Percentiles rank a stretch among this genome's conserved stretches.
Conservation (phyloP, 2,888 invertebrate species). For the Brachyptera putata region DNA sequence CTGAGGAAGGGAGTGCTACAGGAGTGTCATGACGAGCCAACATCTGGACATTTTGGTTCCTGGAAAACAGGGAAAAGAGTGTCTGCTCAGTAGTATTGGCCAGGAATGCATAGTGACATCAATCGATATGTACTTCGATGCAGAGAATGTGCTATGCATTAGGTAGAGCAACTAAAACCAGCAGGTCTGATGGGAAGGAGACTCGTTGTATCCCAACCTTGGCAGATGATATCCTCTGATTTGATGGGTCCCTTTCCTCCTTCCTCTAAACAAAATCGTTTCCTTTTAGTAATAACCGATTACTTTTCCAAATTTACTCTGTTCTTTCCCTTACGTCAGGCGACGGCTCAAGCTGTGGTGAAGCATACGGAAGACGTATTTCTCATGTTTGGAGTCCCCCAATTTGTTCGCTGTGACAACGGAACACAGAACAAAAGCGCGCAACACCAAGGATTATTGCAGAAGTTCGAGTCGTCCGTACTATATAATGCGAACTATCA, state of each 20-base stretch:
- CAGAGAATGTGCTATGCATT: background rate
- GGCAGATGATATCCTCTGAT: constrained; percentile 33
- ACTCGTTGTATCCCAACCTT: constrained; percentile 24
- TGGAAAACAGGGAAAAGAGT: constrained; percentile 34
- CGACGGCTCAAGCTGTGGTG: background rate
- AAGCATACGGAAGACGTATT: background rate
- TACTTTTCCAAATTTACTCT: background rate
- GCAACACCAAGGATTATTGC: background rate
- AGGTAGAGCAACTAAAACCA: background rate
- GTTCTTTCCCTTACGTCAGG: background rate
- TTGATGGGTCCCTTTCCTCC: constrained; percentile 34
- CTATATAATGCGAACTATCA: constrained; percentile 5
- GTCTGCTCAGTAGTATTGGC: constrained; percentile 35
- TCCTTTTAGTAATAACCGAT: no score
- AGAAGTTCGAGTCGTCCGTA: background rate
- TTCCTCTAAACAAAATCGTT: background rate
- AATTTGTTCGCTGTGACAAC: background rate
- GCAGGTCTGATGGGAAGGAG: constrained; percentile 28
- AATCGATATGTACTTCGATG: background rate
- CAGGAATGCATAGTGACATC: background rate
- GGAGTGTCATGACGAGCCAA: constrained; percentile 35
- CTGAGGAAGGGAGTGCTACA: constrained; percentile 22
- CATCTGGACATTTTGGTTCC: constrained; percentile 36
- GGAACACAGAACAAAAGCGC: background rate
- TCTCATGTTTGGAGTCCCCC: background rate